Evolutionary conservation across 2,888 invertebrate genomes (phyloP).

Genomic region (Apotomis capreana): DNA sequence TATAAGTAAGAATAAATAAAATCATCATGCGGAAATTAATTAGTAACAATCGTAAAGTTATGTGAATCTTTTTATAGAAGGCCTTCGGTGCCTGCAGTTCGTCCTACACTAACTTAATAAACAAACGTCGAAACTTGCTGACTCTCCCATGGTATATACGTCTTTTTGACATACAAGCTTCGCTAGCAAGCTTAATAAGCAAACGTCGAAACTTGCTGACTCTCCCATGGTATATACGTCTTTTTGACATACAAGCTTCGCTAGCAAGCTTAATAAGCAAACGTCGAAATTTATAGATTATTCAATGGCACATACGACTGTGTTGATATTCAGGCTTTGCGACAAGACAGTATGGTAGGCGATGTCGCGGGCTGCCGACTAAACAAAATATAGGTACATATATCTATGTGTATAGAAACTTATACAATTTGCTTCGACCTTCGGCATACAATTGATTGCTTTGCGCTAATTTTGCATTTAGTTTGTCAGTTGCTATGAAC

Average conservation of each 20-base stretch:
- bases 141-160: too few relatives aligned
- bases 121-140: too few relatives aligned
- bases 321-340: neutral
- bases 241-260: too few relatives aligned
- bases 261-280: neutral
- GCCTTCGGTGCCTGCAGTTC: slow-evolving; percentile 64
- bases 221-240: too few relatives aligned
- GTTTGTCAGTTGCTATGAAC: neutral
- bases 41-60: slow-evolving; percentile 40
- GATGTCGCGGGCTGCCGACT: slow-evolving; percentile 60
- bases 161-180: too few relatives aligned
- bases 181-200: too few relatives aligned
- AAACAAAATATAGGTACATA: slow-evolving; percentile 30
- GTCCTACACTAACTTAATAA: slow-evolving; percentile 35
- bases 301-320: neutral
- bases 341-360: slow-evolving; percentile 53
- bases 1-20: neutral
- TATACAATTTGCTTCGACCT: slow-evolving; percentile 48
- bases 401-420: slow-evolving; percentile 36
- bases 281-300: neutral
- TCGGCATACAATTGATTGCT: slow-evolving; percentile 46
- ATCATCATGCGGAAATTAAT: slow-evolving; percentile 19
- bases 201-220: neutral
- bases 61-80: slow-evolving; percentile 61
- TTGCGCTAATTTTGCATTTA: slow-evolving; percentile 39